Evolutionary conservation across 2,888 invertebrate species (phyloP), one percentile per base, ranked within the genome.

Genomic region (Chymomyza caudatula): DNA sequence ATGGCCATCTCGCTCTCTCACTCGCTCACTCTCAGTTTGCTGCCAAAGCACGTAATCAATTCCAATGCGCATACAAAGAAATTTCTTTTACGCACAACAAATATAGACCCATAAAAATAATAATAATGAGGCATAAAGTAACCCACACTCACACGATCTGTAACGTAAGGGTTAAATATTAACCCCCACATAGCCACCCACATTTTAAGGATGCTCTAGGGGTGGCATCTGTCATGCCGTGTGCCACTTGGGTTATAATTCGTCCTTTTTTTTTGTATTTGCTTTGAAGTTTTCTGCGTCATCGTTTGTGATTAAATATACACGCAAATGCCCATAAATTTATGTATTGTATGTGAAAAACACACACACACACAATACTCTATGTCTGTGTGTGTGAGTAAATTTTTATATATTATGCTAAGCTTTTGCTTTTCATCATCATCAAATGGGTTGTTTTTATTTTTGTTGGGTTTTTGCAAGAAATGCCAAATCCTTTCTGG

Each of bases 251-350:
- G 86, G 78, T 71, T 77, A 76, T 74, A 74, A 76, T 76, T 73
- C 63, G 66, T 68, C 66, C 25, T 64, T 52, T 54, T 62, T 51
- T 47, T 63, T 29, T 69, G 70, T 47, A 19, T 59, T 62, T 65
- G 69, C 85, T 82, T 86, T 80, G 85, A 86, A 80, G 82, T 86
- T 71, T 81, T 78, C 85, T 86, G 85, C 80, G 87, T 86, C 80
- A 80, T 80, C 87, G 80, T 73, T 76, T 80, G 79, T 78, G 80
- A 80, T 85, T 86, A 85, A 80, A 80, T 80, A 71, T 70, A 85
- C 70, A 77, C 53, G 59, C 59, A 62, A 53, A 17, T 60, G 61
- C 60, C 63, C 53, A 55, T 29, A 59, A 47, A 29, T 51, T 61
- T 44, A 44, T 25, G 25, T 49, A 65, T 54, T 65, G 63, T 66